These are phyloP conservation scores for Endotricha flammealis DNA, from an alignment of 2,888 invertebrate genomes.

Conservation along the genomic window DNA sequence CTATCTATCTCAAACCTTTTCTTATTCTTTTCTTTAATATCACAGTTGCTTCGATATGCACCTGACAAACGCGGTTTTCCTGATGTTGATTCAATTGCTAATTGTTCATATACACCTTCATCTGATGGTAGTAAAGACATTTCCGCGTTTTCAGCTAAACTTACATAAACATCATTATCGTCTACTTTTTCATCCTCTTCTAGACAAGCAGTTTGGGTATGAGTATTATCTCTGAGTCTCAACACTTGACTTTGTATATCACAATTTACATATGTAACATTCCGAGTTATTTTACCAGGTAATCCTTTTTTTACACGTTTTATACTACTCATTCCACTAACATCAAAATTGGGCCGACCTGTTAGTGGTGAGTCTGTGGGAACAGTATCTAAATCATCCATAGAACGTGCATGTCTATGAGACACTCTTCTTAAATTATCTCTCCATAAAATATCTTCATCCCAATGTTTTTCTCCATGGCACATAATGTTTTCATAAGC, in stretches of 20 bases:
- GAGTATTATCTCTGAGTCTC: conserved; percentile 45
- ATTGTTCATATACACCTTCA: conserved; percentile 78
- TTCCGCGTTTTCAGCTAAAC: conserved; percentile 56
- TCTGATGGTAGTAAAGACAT: conserved; percentile 46
- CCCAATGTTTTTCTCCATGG: conserved; percentile 87
- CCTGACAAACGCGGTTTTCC: conserved; percentile 25
- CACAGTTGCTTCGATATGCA: not conserved
- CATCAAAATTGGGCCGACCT: conserved; percentile 42
- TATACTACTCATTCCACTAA: conserved; percentile 60
- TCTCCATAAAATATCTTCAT: conserved; percentile 89
- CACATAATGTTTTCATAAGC: conserved; percentile 67
- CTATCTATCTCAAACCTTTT: conserved; percentile 85
- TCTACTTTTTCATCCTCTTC: conserved; percentile 52
- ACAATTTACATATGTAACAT: conserved; percentile 88
- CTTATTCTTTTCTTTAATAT: conserved; percentile 32
- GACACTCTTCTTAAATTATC: conserved; percentile 88
- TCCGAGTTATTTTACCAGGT: conserved; percentile 78
- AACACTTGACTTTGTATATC: conserved; percentile 75
- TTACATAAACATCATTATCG: conserved; percentile 75
- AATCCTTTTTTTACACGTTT: conserved; percentile 58
- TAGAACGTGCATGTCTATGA: conserved; percentile 87
- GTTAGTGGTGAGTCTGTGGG: conserved; percentile 36
- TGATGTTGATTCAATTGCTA: conserved; percentile 55
- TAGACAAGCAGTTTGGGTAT: conserved; percentile 31
- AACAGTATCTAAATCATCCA: conserved; percentile 85